phyloP scores from a whole-genome alignment of 1,140 invertebrate species.

The Meloidogyne chitwoodi region DNA sequence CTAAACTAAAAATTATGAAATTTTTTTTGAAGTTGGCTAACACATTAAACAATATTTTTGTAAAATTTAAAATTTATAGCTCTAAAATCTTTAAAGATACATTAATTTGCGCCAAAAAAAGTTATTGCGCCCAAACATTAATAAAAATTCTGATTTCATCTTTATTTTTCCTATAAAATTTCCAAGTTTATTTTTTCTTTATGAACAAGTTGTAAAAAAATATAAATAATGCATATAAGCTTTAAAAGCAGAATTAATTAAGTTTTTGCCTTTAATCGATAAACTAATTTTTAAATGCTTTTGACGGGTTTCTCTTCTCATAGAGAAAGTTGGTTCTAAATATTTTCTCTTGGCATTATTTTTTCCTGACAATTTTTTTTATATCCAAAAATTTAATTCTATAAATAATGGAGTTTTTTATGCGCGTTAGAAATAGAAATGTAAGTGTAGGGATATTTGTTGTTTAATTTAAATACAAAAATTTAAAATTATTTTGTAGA shows the following conservation, averaged over 20 bases:
- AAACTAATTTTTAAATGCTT: not conserved
- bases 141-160: too few relatives aligned
- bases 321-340: not conserved
- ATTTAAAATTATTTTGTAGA: constrained; percentile 29
- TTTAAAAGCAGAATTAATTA: not conserved
- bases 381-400: not conserved
- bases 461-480: not conserved
- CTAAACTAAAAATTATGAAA: too few relatives aligned
- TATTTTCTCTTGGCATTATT: not conserved
- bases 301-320: not conserved
- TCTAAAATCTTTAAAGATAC: too few relatives aligned
- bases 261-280: not conserved
- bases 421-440: not conserved
- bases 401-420: not conserved
- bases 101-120: too few relatives aligned
- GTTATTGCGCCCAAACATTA: too few relatives aligned
- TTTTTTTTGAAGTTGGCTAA: too few relatives aligned
- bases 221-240: too few relatives aligned
- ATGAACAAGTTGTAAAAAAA: too few relatives aligned
- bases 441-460: not conserved
- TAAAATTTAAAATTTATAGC: too few relatives aligned
- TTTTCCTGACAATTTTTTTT: not conserved
- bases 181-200: too few relatives aligned
- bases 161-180: too few relatives aligned
- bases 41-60: too few relatives aligned